Conservation (phyloP, 2,797 vertebrate genomes). For the Tapirus indicus region DNA sequence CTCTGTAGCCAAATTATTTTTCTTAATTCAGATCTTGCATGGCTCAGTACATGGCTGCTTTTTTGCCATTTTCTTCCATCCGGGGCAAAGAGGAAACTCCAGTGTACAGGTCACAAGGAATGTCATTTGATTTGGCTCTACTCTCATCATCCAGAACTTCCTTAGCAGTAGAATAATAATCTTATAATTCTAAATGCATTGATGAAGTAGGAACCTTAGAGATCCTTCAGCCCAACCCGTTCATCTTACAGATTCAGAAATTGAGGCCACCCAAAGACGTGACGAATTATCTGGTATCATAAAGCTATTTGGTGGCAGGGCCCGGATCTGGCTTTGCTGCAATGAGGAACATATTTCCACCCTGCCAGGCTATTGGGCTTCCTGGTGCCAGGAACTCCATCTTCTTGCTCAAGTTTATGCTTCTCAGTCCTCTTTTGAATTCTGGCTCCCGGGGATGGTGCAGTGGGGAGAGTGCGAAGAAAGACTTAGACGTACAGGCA, state of each 20-base stretch:
- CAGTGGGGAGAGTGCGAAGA: background rate
- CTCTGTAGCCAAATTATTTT: conserved; percentile 68
- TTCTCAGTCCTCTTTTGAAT: conserved; percentile 66
- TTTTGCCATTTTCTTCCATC: conserved; percentile 49
- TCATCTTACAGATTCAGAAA: conserved; percentile 3
- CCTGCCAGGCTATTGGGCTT: background rate
- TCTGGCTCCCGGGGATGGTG: background rate
- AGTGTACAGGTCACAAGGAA: background rate
- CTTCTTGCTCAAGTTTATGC: conserved; percentile 44
- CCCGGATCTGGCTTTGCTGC: background rate
- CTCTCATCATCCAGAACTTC: conserved; percentile 14
- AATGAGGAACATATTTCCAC: background rate
- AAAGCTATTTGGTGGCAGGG: background rate
- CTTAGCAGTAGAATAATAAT: conserved; percentile 22
- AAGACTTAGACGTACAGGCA: background rate
- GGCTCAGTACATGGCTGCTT: background rate
- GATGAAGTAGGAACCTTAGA: background rate
- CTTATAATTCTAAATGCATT: background rate
- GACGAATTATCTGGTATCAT: background rate
- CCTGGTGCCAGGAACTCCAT: conserved; percentile 44
- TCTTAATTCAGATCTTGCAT: conserved; percentile 7
- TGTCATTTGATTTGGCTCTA: conserved; percentile 35
- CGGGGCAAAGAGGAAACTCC: conserved; percentile 38
- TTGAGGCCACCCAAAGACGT: background rate
- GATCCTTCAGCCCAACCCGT: background rate